These are phyloP conservation scores for Charanyca ferruginea DNA, from an alignment of 2,888 invertebrate species.

Conservation along the genomic window DNA sequence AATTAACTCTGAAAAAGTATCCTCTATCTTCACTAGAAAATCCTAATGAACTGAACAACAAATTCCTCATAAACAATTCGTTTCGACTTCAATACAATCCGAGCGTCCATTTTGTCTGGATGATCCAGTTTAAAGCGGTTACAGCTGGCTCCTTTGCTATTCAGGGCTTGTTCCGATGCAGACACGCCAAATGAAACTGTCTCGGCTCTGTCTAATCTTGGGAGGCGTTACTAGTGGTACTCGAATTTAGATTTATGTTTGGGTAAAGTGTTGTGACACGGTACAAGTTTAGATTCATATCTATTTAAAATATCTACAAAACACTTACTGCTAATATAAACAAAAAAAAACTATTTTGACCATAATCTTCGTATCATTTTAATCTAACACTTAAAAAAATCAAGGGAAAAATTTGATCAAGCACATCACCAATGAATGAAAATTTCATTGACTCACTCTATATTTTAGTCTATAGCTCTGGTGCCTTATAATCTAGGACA, in stretches of 20 bases:
- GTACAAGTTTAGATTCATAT: no score
- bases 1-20: background rate
- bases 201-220: conserved; percentile 75
- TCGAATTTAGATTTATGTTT: conserved; percentile 19
- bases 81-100: conserved; percentile 68
- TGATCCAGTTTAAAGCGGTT: conserved; percentile 71
- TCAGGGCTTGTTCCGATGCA: conserved; percentile 73
- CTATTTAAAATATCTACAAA: no score
- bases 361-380: no score
- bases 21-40: conserved; percentile 22
- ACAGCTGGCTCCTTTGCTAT: conserved; percentile 74
- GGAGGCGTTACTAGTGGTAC: conserved; percentile 59
- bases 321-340: no score
- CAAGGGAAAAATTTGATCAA: no score
- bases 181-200: conserved; percentile 79
- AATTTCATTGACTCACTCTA: no score
- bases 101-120: conserved; percentile 69
- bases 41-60: conserved; percentile 59
- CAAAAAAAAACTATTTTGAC: no score
- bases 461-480: no score
- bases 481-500: no score
- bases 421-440: no score
- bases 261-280: no score
- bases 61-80: conserved; percentile 61
- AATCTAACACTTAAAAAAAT: no score